Conservation (phyloP, 2,797 vertebrate species). For the Babyrousa celebensis region DNA sequence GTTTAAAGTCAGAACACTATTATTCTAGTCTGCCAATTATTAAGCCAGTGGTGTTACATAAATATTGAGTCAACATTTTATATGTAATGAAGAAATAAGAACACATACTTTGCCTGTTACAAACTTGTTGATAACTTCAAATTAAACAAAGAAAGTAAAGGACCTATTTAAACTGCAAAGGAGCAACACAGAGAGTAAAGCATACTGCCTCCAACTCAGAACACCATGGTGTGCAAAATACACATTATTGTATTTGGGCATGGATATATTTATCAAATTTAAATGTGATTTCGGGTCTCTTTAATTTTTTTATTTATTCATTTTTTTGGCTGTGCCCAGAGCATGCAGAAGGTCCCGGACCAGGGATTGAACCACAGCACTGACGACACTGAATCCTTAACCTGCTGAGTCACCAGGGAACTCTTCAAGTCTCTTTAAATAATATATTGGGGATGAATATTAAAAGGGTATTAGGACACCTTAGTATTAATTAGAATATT, state of each 20-base stretch:
- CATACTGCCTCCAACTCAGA: neutral
- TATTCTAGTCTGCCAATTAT: neutral
- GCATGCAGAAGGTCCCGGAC: no score
- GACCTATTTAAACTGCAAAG: neutral
- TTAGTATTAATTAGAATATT: neutral
- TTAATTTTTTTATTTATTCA: neutral
- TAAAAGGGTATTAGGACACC: neutral
- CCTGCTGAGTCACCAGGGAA: no score
- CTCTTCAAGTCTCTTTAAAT: neutral
- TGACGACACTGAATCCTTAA: no score
- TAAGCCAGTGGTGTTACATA: neutral
- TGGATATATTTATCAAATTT: neutral
- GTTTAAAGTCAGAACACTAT: neutral
- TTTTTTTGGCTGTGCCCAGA: no score
- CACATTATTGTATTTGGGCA: neutral
- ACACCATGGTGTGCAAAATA: neutral
- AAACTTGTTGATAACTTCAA: neutral
- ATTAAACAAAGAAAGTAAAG: conserved; percentile 30
- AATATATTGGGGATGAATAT: neutral
- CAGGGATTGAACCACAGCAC: no score
- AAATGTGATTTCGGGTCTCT: neutral
- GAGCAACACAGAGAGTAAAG: neutral
- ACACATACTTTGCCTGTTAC: neutral
- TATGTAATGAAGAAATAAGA: neutral
- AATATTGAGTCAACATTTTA: conserved; percentile 32